phyloP scores from a whole-genome alignment of 2,888 invertebrate species.

The Nysson spinosus region DNA sequence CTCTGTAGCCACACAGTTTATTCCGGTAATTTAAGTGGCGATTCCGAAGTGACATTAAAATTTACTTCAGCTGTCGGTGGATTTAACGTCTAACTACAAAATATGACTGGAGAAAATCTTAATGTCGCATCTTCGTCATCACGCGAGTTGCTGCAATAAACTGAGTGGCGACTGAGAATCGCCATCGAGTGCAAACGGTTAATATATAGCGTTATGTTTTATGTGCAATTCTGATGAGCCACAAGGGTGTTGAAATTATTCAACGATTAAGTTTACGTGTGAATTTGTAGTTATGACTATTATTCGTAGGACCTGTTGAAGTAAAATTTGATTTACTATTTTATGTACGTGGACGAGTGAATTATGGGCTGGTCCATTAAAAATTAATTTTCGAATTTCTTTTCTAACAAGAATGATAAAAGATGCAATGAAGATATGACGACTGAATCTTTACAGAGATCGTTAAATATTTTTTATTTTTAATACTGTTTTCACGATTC shows the following conservation, averaged over 20 bases:
- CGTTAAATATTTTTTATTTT: slow-evolving; percentile 65
- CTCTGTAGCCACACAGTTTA: no score
- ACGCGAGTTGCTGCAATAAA: no score
- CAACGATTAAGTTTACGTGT: no score
- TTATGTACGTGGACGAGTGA: slow-evolving; percentile 34
- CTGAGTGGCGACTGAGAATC: no score
- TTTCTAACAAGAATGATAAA: slow-evolving; percentile 22
- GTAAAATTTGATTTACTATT: slow-evolving; percentile 28
- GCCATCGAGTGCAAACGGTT: no score
- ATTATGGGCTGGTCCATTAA: slow-evolving; percentile 6
- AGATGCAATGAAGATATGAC: slow-evolving; percentile 26
- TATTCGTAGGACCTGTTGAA: slow-evolving; percentile 9
- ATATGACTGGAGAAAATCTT: no score
- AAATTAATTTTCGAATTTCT: slow-evolving; percentile 29
- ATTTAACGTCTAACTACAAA: no score
- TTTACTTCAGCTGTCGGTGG: no score
- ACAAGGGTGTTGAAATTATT: no score
- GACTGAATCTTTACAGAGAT: slow-evolving; percentile 41
- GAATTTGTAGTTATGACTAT: slow-evolving; percentile 35
- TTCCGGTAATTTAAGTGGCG: no score
- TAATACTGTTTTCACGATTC: slow-evolving; percentile 58
- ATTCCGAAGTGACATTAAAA: no score
- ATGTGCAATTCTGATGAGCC: slow-evolving; percentile 11
- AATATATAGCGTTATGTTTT: not conserved
- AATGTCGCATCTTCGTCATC: no score